Percentiles rank a stretch among this genome's conserved stretches.
phyloP scores from a whole-genome alignment of 1,140 invertebrate genomes.

The Maniola jurtina region DNA sequence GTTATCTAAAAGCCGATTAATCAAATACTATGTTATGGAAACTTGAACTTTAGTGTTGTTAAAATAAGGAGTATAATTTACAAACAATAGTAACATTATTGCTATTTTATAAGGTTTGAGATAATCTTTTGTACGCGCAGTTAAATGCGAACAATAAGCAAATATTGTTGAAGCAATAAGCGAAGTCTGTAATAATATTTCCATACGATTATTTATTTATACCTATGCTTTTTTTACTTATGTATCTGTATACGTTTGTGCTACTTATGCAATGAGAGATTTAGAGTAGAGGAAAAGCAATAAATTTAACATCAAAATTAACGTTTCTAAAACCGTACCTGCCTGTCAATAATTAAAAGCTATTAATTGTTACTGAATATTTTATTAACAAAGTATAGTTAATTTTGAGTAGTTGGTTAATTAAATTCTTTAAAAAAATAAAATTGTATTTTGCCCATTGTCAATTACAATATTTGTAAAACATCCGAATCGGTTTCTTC shows the following conservation, averaged over 20 bases:
- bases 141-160: background rate
- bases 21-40: background rate
- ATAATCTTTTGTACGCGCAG: constrained; percentile 2
- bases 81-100: background rate
- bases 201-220: too few relatives aligned
- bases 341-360: too few relatives aligned
- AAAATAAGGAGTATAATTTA: constrained; percentile 1
- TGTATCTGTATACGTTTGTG: too few relatives aligned
- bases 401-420: background rate
- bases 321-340: background rate
- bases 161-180: background rate
- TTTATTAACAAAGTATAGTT: too few relatives aligned
- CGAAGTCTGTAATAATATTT: background rate
- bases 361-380: too few relatives aligned
- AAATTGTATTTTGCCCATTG: too few relatives aligned
- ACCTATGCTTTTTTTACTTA: too few relatives aligned
- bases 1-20: background rate
- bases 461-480: too few relatives aligned
- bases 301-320: background rate
- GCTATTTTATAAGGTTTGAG: background rate
- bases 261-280: background rate
- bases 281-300: background rate
- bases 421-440: too few relatives aligned
- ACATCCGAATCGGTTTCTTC: too few relatives aligned
- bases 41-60: background rate